Conservation (phyloP, 2,888 invertebrate genomes). For the Ormyrus labotus region DNA sequence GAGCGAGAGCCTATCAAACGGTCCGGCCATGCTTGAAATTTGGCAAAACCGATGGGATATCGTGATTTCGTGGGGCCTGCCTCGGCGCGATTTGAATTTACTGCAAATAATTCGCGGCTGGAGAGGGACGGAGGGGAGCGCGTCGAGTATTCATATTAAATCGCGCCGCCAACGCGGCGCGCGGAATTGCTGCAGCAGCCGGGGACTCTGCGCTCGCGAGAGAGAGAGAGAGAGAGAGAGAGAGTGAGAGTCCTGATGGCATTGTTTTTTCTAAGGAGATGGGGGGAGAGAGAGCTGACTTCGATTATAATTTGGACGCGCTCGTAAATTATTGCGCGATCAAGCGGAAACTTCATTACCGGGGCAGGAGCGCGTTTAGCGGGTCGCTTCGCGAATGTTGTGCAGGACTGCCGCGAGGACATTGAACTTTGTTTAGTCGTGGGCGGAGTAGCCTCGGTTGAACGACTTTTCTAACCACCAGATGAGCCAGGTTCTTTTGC, state of each 20-base stretch:
- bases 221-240: too few species aligned
- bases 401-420: slow-evolving; percentile 24
- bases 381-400: background rate
- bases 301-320: slow-evolving; percentile 36
- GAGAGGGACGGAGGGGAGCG: slow-evolving; percentile 1
- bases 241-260: too few species aligned
- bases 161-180: slow-evolving; percentile 6
- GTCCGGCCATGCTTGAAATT: slow-evolving; percentile 70
- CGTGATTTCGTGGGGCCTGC: slow-evolving; percentile 54
- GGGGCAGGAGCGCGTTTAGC: slow-evolving; percentile 11
- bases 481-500: background rate
- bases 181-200: too few species aligned
- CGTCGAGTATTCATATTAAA: slow-evolving; percentile 45
- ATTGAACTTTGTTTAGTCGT: slow-evolving; percentile 44
- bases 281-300: background rate
- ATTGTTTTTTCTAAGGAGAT: too few species aligned
- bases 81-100: slow-evolving; percentile 45
- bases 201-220: too few species aligned
- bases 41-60: slow-evolving; percentile 65
- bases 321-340: slow-evolving; percentile 53
- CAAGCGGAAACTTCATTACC: slow-evolving; percentile 55
- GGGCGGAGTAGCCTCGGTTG: slow-evolving; percentile 8
- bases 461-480: slow-evolving; percentile 16
- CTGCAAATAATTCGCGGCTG: slow-evolving; percentile 38
- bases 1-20: slow-evolving; percentile 68